Base-by-base conservation (phyloP, 2,113 vertebrate species). In the Phoxinus phoxinus region DNA sequence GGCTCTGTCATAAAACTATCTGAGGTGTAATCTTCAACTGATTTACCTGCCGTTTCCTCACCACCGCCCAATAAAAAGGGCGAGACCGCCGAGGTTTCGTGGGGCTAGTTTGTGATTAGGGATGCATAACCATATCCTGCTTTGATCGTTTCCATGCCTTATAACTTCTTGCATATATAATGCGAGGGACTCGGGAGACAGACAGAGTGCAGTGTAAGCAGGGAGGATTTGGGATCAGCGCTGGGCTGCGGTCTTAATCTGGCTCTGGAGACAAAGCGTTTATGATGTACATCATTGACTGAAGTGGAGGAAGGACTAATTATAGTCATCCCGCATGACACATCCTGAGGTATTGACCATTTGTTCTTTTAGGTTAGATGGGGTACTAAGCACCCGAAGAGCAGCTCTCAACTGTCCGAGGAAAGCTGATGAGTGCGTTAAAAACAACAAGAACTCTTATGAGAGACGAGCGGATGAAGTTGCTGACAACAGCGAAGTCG, bases 321-420 rank as follows among this genome's bases (percentile, higher is more conserved):
- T 89, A 89, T 80, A 83, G 67, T 61, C 84, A 86, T 90, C 90
- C 90, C 88, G 51, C 74, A 88, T 87, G 88, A 89, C 84, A 87
- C 88, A 90, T 90, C 87, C 82, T 87, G 85, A 89, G 85, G 86
- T 89, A 89, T 90, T 88, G 86, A 89, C 90, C 84, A 89, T 87
- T 90, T 88, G 87, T 90, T 90, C 86, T 87, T 90, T 87, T 90
- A 83, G 85, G 86, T 87, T 85, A 89, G 86, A 79, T 79, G 83
- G 48, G 61, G 63, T 85, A 81, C 83, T 89, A 87, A 89, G 82
- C 86, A 87, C 85, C 87, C 59, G 67, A 86, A 87, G 77, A 85
- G 86, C 63, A 71, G 79, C 79, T 48, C 79, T 58, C 44, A 81
- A 71, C 85, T 78, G 81, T 83, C 80, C 37, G 53, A 83, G 77